Evolutionary conservation across 2,797 vertebrate genomes (phyloP), one percentile per base, ranked within the genome.

Genomic region (Chrysolophus pictus): DNA sequence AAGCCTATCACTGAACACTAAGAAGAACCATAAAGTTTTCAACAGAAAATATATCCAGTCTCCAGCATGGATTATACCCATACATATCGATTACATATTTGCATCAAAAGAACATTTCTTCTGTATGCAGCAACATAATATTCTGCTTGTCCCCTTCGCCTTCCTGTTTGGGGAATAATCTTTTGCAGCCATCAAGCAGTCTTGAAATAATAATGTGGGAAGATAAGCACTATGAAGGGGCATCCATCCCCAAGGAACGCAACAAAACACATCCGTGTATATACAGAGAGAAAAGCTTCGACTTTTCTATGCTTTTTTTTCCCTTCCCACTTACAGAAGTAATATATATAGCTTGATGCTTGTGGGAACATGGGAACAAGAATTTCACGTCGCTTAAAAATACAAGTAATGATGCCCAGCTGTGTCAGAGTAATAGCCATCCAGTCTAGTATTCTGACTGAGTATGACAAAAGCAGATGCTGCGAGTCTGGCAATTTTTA

Each of bases 401-500:
- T 62, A 4, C 67, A 79, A 86, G 73, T 91, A 94, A 96, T 70
- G 86, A 93, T 93, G 84, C 87, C 87, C 94, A 96, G 96, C 94
- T 93, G 94, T 80, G 72, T 94, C 49, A 59, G 65, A 91, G 65
- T 47, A 95, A 85, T 14, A 87, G 64, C 29, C 15, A 65, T 89
- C 58, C 28, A 86, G 35, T 15, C 33, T 42, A 85, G 47, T 59
- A 68, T 56, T 93, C 62, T 65, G 73, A 76, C 39, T 70, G 80
- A 18, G 26, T 76, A 95, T 29, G 74, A 93, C 77, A 96, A 84
- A 93, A 86, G 56, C 90, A 96, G 90, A 95, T 90, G 83, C 55
- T 92, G 22, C 0, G 0, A 87, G 70, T 63, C 51, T 81, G 39
- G 42, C 8, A 60, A 44, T 72, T 88, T 92, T 75, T 90, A 47